Percentiles rank a stretch among this genome's conserved stretches.
These are phyloP conservation scores for Lissonota sp. DNA, from an alignment of 2,888 invertebrate species.

Conservation along the genomic window DNA sequence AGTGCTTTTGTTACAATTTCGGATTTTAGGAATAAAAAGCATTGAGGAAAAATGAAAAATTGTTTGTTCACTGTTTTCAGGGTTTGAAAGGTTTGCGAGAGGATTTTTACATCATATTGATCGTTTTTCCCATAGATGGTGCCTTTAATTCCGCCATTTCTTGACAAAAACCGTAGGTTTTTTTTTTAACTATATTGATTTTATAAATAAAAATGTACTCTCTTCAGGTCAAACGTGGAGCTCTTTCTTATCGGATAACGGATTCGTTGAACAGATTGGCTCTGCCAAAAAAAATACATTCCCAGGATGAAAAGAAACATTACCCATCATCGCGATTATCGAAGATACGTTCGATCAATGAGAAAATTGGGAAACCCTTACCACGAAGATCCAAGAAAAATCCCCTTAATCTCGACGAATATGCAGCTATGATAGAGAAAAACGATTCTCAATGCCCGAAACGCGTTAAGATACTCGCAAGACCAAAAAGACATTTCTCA, in stretches of 20 bases:
- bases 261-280: slow-evolving; percentile 69
- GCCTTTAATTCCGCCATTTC: too few relatives aligned
- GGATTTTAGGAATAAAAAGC: too few relatives aligned
- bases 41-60: too few relatives aligned
- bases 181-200: too few relatives aligned
- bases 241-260: slow-evolving; percentile 68
- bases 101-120: too few relatives aligned
- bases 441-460: slow-evolving; percentile 70
- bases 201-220: too few relatives aligned
- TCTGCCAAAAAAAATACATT: slow-evolving; percentile 60
- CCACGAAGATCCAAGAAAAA: slow-evolving; percentile 31
- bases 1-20: too few relatives aligned
- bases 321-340: slow-evolving; percentile 41
- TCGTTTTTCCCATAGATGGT: too few relatives aligned
- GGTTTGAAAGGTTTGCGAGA: too few relatives aligned
- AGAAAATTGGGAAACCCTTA: slow-evolving; percentile 4
- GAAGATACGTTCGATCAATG: slow-evolving; percentile 52
- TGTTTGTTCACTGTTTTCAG: too few relatives aligned
- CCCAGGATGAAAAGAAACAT: slow-evolving; percentile 21
- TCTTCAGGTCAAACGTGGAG: slow-evolving; percentile 68
- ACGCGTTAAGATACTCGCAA: slow-evolving; percentile 68
- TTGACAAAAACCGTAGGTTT: too few relatives aligned
- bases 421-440: slow-evolving; percentile 69
- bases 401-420: slow-evolving; percentile 66
- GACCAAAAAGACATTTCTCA: slow-evolving; percentile 61